Percentiles rank a stretch among this genome's conserved stretches.
Conservation (phyloP, 2,113 vertebrate genomes). For the Arothron firmamentum region DNA sequence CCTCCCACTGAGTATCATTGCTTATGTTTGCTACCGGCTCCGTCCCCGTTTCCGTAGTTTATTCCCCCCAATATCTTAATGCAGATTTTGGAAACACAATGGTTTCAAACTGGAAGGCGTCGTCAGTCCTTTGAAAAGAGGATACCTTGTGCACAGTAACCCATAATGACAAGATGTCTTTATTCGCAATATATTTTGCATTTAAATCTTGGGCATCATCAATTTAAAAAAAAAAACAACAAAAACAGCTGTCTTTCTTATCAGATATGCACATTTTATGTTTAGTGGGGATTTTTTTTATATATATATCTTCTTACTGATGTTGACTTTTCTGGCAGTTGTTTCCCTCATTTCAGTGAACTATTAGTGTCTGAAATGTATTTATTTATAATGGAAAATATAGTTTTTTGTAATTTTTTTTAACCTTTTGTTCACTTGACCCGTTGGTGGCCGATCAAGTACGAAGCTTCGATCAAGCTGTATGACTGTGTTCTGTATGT, state of each 20-base stretch:
- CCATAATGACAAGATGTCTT: constrained; percentile 23
- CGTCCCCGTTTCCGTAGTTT: constrained; percentile 3
- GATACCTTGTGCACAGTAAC: constrained; percentile 34
- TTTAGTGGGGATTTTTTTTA: constrained; percentile 37
- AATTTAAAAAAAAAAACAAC: constrained; percentile 10
- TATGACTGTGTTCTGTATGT: constrained; percentile 76
- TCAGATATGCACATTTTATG: constrained; percentile 17
- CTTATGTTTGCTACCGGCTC: constrained; percentile 15
- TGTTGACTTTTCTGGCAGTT: constrained; percentile 44
- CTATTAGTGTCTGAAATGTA: constrained; percentile 60
- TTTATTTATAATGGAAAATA: constrained; percentile 78
- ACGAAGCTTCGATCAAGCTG: constrained; percentile 60
- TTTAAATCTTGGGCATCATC: constrained; percentile 21
- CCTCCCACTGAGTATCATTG: constrained; percentile 8
- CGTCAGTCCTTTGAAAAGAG: constrained; percentile 37
- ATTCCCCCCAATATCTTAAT: too few species aligned
- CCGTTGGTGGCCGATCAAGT: constrained; percentile 57
- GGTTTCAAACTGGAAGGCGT: constrained; percentile 18
- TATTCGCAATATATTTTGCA: constrained; percentile 28
- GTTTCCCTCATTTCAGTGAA: constrained; percentile 54
- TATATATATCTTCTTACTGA: constrained; percentile 56
- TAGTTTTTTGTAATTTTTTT: constrained; percentile 68
- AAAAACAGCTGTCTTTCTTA: too few species aligned
- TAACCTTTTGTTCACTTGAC: constrained; percentile 50
- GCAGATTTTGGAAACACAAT: neutral